These are phyloP conservation scores for Cotesia chilonis DNA, from an alignment of 1,140 invertebrate species.

Conservation along the genomic window DNA sequence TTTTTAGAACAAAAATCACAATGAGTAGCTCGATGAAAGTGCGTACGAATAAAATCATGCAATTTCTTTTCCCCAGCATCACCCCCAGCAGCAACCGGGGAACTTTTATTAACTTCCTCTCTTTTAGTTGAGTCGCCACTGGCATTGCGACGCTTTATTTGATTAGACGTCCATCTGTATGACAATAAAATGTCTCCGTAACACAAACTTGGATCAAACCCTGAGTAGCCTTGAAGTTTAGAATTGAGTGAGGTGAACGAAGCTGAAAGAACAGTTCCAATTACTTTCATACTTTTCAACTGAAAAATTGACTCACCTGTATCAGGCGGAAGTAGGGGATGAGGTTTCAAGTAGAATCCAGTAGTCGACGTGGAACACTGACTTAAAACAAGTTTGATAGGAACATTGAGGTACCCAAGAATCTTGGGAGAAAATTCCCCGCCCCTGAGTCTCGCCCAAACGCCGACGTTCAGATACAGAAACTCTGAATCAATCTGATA, in stretches of 20 bases:
- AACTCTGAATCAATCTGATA: conserved; percentile 76
- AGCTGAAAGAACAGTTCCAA: conserved; percentile 64
- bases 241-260: conserved; percentile 69
- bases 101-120: conserved; percentile 52
- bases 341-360: conserved; percentile 80
- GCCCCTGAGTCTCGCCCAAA: conserved; percentile 74
- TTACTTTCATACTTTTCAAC: conserved; percentile 10
- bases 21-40: conserved; percentile 86
- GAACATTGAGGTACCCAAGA: conserved; percentile 82
- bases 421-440: conserved; percentile 71
- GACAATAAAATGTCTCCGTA: conserved; percentile 88
- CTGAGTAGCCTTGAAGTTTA: conserved; percentile 70
- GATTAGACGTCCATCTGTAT: conserved; percentile 74
- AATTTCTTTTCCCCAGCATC: conserved; percentile 56
- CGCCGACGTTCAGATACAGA: conserved; percentile 83
- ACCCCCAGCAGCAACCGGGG: conserved; percentile 44
- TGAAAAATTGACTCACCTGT: conserved; percentile 56
- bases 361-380: conserved; percentile 84
- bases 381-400: conserved; percentile 76
- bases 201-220: conserved; percentile 89
- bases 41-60: conserved; percentile 84
- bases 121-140: conserved; percentile 51
- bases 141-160: conserved; percentile 38
- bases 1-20: conserved; percentile 94
- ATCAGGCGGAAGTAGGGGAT: conserved; percentile 77